Conservation (phyloP, 1,140 invertebrate genomes). For the Phenacoccus solenopsis region DNA sequence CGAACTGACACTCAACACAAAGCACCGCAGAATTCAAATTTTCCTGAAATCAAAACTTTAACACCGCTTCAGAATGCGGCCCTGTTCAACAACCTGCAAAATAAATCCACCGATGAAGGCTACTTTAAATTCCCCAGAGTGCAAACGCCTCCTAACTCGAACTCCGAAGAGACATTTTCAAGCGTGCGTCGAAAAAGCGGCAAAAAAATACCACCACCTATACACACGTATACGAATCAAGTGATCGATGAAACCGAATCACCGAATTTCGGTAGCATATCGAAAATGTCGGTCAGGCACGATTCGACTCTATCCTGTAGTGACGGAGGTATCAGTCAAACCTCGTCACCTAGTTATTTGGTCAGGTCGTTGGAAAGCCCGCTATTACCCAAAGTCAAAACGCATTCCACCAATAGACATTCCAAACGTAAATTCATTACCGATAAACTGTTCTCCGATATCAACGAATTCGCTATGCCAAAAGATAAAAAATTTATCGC, state of each 20-base stretch:
- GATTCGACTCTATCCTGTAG: conserved; percentile 2
- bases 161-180: neutral
- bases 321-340: neutral
- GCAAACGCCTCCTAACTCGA: neutral
- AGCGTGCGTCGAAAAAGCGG: neutral
- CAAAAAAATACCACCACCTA: neutral
- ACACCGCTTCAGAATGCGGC: neutral
- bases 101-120: neutral
- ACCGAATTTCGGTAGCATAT: neutral
- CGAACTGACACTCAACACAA: neutral
- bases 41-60: neutral
- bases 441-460: neutral
- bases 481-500: neutral
- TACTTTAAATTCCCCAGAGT: neutral
- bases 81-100: neutral
- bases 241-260: neutral
- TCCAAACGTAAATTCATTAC: conserved; percentile 10
- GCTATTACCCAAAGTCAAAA: conserved; percentile 5
- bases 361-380: neutral
- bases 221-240: conserved; percentile 4
- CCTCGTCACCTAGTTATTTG: neutral
- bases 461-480: neutral
- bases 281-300: neutral
- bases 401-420: neutral
- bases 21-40: neutral